phyloP scores from a whole-genome alignment of 2,888 invertebrate species.

The Seladonia tumulorum region DNA sequence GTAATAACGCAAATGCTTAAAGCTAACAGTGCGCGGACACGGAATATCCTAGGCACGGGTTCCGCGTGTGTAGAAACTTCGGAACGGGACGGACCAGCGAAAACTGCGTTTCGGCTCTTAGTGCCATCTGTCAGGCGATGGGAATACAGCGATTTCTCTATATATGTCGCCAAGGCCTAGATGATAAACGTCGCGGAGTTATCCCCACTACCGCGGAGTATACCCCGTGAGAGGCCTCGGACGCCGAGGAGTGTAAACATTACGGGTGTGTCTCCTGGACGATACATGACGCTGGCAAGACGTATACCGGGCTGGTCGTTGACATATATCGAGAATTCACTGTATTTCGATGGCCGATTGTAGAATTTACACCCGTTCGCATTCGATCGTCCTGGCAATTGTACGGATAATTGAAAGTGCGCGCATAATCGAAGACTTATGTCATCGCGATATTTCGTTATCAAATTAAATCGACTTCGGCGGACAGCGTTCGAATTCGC shows the following conservation, averaged over 20 bases:
- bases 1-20: slow-evolving; percentile 56
- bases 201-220: no score
- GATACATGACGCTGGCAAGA: no score
- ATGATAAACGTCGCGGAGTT: no score
- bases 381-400: not conserved
- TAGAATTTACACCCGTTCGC: not conserved
- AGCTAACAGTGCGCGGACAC: slow-evolving; percentile 23
- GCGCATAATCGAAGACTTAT: not conserved
- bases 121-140: not conserved
- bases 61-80: not conserved
- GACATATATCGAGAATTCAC: no score
- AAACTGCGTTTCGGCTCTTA: not conserved
- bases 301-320: no score
- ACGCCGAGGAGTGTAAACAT: no score
- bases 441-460: slow-evolving; percentile 27
- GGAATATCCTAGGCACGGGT: not conserved
- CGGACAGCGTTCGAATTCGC: slow-evolving; percentile 8
- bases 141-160: no score
- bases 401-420: not conserved
- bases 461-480: slow-evolving; percentile 50
- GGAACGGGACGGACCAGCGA: not conserved
- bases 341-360: not conserved
- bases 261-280: no score
- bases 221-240: no score
- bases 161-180: no score